Conservation (phyloP, 1,140 invertebrate species). For the Rhysida immarginata region DNA sequence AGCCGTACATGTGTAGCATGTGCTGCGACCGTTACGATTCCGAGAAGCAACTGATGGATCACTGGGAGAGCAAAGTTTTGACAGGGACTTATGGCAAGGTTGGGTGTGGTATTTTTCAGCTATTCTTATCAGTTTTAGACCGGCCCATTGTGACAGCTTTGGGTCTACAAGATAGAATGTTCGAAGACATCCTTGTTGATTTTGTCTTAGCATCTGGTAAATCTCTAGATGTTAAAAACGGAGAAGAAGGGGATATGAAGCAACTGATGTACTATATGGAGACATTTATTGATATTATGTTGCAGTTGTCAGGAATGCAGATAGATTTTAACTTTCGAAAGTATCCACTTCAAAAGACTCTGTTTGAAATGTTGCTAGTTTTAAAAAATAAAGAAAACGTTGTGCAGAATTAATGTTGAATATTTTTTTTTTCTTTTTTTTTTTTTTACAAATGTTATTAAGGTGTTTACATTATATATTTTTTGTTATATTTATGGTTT, state of each 20-base stretch:
- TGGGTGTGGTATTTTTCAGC: background rate
- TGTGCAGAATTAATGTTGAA: background rate
- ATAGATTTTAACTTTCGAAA: background rate
- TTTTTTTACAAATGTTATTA: too few relatives aligned
- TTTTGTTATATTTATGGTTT: too few relatives aligned
- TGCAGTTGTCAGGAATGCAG: background rate
- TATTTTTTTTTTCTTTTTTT: too few relatives aligned
- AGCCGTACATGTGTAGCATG: background rate
- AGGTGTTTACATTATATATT: too few relatives aligned
- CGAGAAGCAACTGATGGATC: background rate
- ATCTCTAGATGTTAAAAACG: background rate
- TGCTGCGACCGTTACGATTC: background rate
- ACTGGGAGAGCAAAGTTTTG: background rate
- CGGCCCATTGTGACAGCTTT: background rate
- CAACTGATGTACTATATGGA: background rate
- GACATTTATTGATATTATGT: background rate
- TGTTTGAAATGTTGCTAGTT: background rate
- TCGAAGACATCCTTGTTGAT: background rate
- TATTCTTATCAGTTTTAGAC: background rate
- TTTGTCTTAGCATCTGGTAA: background rate
- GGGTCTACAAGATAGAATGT: background rate
- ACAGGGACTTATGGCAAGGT: background rate
- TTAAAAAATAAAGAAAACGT: background rate
- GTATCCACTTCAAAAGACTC: background rate
- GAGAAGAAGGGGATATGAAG: background rate